Percentiles rank a stretch among this genome's conserved stretches.
Evolutionary conservation across 2,888 invertebrate species (phyloP).

Genomic region (Drosophila picticornis): DNA sequence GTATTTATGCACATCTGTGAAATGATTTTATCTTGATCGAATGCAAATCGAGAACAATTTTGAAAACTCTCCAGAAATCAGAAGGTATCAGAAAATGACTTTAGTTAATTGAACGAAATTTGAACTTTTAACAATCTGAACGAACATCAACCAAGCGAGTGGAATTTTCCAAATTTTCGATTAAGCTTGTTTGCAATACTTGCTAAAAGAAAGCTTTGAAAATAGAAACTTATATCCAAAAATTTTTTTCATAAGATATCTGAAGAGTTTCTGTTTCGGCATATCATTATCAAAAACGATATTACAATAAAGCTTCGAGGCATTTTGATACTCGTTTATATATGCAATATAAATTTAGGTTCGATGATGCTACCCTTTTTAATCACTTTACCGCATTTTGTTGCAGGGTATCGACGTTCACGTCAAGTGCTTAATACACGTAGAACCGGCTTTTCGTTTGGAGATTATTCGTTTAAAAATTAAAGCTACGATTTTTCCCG

Average conservation of each 20-base stretch:
- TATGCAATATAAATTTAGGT: background rate
- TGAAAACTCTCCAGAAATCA: background rate
- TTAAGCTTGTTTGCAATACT: background rate
- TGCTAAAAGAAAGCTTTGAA: background rate
- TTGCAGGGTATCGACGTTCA: slow-evolving; percentile 6
- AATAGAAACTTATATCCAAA: background rate
- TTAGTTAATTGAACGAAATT: background rate
- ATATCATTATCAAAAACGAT: background rate
- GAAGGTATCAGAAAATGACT: background rate
- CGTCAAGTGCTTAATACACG: slow-evolving; percentile 25
- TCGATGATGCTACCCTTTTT: background rate
- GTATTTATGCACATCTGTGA: background rate
- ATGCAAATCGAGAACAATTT: background rate
- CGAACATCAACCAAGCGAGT: background rate
- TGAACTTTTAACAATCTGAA: background rate
- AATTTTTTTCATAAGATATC: background rate
- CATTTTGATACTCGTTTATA: background rate
- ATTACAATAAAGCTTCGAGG: background rate
- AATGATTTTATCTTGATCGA: background rate
- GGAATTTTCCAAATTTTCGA: too few relatives aligned
- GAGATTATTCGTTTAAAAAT: slow-evolving; percentile 15
- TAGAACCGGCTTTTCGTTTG: slow-evolving; percentile 15
- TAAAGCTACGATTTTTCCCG: slow-evolving; percentile 20
- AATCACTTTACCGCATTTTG: background rate
- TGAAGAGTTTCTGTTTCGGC: background rate